phyloP scores from a whole-genome alignment of 2,888 invertebrate species.

The Callyntrura sp. region DNA sequence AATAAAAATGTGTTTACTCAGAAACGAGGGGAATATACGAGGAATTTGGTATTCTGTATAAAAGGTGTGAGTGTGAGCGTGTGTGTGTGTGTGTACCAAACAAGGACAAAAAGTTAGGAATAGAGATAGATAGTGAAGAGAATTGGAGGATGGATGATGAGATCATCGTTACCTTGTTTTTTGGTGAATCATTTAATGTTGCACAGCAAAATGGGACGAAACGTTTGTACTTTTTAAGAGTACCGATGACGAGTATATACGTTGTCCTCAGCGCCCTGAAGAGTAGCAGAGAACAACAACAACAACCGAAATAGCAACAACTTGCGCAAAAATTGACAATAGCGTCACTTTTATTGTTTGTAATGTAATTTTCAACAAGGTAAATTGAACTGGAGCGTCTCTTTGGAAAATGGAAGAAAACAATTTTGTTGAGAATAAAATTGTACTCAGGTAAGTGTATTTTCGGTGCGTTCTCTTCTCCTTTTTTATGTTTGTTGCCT shows the following conservation, averaged over 20 bases:
- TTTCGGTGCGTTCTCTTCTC: neutral
- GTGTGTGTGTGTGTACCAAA: too few species aligned
- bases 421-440: too few species aligned
- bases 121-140: too few species aligned
- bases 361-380: conserved; percentile 27
- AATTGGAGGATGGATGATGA: conserved; percentile 24
- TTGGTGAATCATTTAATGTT: neutral
- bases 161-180: conserved; percentile 48
- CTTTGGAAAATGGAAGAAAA: too few species aligned
- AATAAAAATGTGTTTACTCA: neutral
- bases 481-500: too few species aligned
- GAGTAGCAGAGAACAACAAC: too few species aligned
- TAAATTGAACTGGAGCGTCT: conserved; percentile 26
- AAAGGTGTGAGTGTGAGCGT: neutral
- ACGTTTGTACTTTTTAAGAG: too few species aligned
- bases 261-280: too few species aligned
- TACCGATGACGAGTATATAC: too few species aligned
- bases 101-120: neutral
- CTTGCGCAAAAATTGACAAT: conserved; percentile 46
- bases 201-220: conserved; percentile 1
- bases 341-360: conserved; percentile 56
- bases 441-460: too few species aligned
- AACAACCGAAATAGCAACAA: neutral
- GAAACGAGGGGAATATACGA: neutral
- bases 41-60: too few species aligned